phyloP scores from a whole-genome alignment of 2,113 vertebrate species.

The Nothobranchius furzeri region DNA sequence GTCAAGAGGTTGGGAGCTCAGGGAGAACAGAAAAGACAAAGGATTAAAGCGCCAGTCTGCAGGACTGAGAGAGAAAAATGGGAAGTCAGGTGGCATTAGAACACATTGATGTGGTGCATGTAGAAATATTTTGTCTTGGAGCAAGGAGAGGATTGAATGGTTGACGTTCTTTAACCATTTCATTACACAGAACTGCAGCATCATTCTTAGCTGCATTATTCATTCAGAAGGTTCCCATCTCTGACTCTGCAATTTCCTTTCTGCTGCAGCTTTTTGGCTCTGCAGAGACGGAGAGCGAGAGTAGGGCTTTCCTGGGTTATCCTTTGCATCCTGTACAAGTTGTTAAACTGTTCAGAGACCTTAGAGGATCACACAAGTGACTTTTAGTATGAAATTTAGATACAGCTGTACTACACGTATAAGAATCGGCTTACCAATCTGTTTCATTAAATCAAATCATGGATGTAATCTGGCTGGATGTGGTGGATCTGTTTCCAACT shows the following conservation, averaged over 20 bases:
- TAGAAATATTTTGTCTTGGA: too few species aligned
- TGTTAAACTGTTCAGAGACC: not conserved
- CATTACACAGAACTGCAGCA: conserved; percentile 57
- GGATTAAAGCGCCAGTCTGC: not conserved
- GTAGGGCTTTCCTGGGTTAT: conserved; percentile 30
- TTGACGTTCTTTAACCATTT: conserved; percentile 8
- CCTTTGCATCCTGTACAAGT: conserved; percentile 2
- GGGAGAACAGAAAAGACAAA: conserved; percentile 4
- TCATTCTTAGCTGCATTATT: conserved; percentile 72
- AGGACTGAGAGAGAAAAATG: conserved; percentile 19
- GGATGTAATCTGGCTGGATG: not conserved
- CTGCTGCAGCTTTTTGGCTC: conserved; percentile 62
- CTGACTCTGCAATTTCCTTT: conserved; percentile 69
- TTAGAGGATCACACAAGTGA: not conserved
- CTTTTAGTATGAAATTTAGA: not conserved
- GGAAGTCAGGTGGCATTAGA: conserved; percentile 25
- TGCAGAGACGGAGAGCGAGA: conserved; percentile 42
- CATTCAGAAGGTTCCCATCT: conserved; percentile 58
- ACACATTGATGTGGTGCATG: not conserved
- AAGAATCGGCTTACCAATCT: too few species aligned
- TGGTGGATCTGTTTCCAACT: too few species aligned
- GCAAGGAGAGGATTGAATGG: not conserved
- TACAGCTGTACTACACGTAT: too few species aligned
- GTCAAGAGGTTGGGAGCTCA: conserved; percentile 9
- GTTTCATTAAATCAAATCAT: not conserved